These are phyloP conservation scores for Esox masquinongy DNA, from an alignment of 2,797 vertebrate genomes.

Conservation along the genomic window DNA sequence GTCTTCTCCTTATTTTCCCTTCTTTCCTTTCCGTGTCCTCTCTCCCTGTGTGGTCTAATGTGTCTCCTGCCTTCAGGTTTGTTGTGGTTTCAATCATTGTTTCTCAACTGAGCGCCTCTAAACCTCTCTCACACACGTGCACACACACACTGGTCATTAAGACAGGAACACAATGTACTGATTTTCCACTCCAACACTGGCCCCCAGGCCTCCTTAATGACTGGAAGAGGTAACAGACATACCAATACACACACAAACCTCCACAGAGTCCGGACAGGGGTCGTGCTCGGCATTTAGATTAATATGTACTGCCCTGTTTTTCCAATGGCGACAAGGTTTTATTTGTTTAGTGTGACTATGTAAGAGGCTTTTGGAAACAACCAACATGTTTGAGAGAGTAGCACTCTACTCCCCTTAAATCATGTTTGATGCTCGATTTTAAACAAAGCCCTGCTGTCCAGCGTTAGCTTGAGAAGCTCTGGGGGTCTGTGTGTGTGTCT, in stretches of 20 bases:
- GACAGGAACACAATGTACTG: neutral
- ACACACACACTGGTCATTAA: constrained; percentile 17
- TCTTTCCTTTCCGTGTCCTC: neutral
- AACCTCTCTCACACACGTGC: neutral
- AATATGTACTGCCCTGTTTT: neutral
- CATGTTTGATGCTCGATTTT: neutral
- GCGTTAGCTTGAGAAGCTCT: neutral
- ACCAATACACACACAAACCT: neutral
- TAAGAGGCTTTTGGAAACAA: neutral
- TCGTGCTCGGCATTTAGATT: neutral
- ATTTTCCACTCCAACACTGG: constrained; percentile 1
- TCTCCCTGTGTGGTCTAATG: neutral
- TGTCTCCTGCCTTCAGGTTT: neutral
- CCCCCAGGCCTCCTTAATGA: constrained; percentile 8
- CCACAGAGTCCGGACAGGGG: neutral
- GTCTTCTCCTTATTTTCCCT: neutral
- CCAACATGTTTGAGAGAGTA: neutral
- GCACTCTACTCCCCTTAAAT: neutral
- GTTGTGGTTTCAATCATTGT: neutral
- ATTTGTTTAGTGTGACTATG: neutral
- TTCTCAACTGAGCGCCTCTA: neutral
- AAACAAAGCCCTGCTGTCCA: neutral
- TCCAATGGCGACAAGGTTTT: neutral
- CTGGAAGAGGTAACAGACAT: neutral
- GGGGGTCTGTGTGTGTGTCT: neutral